Evolutionary conservation across 2,888 invertebrate species (phyloP).

Genomic region (Cancer borealis): DNA sequence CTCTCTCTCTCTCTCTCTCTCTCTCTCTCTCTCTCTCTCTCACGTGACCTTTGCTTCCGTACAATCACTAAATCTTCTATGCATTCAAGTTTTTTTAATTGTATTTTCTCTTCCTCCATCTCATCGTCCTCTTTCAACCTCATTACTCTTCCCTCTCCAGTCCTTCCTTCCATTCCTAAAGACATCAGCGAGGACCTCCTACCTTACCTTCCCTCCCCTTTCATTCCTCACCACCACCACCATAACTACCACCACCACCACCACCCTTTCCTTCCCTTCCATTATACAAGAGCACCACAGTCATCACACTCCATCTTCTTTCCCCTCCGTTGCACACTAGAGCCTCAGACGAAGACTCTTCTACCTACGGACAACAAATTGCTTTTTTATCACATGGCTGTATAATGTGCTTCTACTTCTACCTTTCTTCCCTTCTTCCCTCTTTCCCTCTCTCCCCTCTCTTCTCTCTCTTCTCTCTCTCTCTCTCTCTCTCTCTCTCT

Average conservation of each 20-base stretch:
- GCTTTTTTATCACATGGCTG: slow-evolving; percentile 31
- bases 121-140: neutral
- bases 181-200: neutral
- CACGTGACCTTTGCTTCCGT: neutral
- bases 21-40: slow-evolving; percentile 55
- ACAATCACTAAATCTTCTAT: neutral
- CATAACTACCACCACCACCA: neutral
- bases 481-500: neutral
- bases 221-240: neutral
- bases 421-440: neutral
- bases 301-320: slow-evolving; percentile 37
- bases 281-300: neutral
- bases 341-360: neutral
- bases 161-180: neutral
- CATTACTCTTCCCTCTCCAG: neutral
- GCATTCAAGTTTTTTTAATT: neutral
- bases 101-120: neutral
- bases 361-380: slow-evolving; percentile 35
- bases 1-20: slow-evolving; percentile 58
- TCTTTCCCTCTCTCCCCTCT: neutral
- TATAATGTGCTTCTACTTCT: neutral
- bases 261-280: slow-evolving; percentile 46
- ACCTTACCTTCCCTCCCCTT: neutral
- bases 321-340: slow-evolving; percentile 52
- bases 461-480: neutral